These are phyloP conservation scores for Prosapia bicincta DNA, from an alignment of 2,888 invertebrate species.

Conservation along the genomic window DNA sequence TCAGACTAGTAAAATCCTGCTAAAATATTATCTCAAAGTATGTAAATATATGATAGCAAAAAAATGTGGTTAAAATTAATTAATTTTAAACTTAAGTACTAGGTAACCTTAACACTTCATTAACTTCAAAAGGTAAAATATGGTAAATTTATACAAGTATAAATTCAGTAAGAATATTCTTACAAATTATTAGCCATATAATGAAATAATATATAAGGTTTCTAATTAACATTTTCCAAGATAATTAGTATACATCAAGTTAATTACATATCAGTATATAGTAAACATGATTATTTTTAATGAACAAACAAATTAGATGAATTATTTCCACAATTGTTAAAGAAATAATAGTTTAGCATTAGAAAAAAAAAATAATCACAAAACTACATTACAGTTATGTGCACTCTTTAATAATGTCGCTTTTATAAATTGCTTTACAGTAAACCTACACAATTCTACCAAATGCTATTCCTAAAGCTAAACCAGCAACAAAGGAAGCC, in stretches of 20 bases:
- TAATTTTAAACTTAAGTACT: neutral
- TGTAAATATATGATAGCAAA: neutral
- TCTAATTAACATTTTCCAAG: too few relatives aligned
- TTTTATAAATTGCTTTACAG: neutral
- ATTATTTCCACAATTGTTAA: too few relatives aligned
- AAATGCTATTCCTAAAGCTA: slow-evolving; percentile 60
- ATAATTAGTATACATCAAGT: too few relatives aligned
- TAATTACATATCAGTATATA: too few relatives aligned
- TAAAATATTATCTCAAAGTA: neutral
- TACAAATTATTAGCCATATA: too few relatives aligned
- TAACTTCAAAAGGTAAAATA: too few relatives aligned
- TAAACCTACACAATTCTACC: slow-evolving; percentile 29
- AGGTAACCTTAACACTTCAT: too few relatives aligned
- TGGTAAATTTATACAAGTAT: too few relatives aligned
- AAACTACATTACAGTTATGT: neutral
- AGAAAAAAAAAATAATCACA: neutral
- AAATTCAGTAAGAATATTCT: too few relatives aligned
- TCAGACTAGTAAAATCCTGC: neutral
- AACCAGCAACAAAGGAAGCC: slow-evolving; percentile 74
- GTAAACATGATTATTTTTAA: neutral
- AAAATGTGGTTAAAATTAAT: neutral
- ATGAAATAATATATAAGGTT: too few relatives aligned
- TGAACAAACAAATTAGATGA: neutral
- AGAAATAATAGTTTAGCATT: neutral
- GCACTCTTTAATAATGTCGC: neutral